phyloP scores from a whole-genome alignment of 2,113 vertebrate genomes.

The Isurus oxyrinchus region DNA sequence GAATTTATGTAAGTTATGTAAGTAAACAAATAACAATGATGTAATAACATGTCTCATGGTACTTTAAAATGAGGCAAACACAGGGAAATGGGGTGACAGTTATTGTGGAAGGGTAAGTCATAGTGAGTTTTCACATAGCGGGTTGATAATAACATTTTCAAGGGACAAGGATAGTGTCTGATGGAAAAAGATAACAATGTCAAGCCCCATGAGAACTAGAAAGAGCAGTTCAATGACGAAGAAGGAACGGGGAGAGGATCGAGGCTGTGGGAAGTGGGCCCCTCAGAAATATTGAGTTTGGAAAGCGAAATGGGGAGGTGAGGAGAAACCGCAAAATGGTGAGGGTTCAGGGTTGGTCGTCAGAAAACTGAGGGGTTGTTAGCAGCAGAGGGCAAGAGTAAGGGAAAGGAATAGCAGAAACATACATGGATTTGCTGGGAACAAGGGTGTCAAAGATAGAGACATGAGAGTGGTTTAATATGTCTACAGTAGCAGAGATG shows the following conservation, averaged over 20 bases:
- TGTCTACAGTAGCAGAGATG: not conserved
- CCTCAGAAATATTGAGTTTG: not conserved
- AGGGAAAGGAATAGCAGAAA: not conserved
- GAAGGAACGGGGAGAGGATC: not conserved
- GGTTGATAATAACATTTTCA: not conserved
- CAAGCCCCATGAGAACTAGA: not conserved
- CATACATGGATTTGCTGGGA: not conserved
- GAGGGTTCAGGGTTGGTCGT: not conserved
- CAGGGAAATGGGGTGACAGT: not conserved
- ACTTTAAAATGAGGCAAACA: not conserved
- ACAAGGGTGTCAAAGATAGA: not conserved
- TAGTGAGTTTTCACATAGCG: not conserved
- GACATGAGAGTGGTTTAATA: not conserved
- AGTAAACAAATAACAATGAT: not conserved
- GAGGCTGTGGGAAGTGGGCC: not conserved
- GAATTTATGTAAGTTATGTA: not conserved
- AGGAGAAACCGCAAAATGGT: not conserved
- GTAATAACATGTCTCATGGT: not conserved
- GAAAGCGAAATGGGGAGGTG: not conserved
- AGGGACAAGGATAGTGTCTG: not conserved
- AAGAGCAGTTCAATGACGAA: not conserved
- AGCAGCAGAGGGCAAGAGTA: not conserved
- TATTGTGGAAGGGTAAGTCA: not conserved
- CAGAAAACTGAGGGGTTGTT: not conserved
- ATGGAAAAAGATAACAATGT: not conserved